Percentiles rank a stretch among this genome's conserved stretches.
These are phyloP conservation scores for Pelmatolapia mariae DNA, from an alignment of 2,113 vertebrate species.

Conservation along the genomic window DNA sequence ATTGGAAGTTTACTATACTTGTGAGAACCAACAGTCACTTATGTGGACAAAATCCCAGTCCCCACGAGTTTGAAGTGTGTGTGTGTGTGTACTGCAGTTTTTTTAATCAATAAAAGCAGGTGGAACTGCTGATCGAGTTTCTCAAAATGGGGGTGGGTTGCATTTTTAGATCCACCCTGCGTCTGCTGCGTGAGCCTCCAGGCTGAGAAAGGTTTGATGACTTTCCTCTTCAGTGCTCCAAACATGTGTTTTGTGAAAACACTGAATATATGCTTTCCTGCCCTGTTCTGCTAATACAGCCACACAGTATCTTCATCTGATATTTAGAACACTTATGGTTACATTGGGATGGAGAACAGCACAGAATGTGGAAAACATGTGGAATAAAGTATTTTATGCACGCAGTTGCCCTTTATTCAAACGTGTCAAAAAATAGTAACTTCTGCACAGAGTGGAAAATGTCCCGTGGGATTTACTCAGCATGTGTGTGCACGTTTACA, in stretches of 20 bases:
- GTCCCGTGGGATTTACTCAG: not conserved
- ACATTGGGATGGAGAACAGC: fast-evolving
- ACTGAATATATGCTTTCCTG: not conserved
- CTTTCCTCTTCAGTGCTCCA: not conserved
- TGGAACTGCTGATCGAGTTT: not conserved
- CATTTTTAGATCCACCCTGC: not conserved
- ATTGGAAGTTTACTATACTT: too few relatives aligned
- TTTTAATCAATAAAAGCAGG: not conserved
- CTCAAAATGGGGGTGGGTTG: not conserved
- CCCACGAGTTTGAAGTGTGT: not conserved
- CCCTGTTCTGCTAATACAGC: not conserved
- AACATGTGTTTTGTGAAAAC: not conserved
- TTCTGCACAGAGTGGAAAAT: not conserved
- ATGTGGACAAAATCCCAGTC: not conserved
- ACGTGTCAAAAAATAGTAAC: not conserved
- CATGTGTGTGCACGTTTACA: not conserved
- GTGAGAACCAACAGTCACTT: too few relatives aligned
- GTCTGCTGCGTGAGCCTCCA: not conserved
- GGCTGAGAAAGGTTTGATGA: not conserved
- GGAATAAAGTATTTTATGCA: not conserved
- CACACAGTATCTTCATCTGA: not conserved
- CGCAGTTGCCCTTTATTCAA: not conserved
- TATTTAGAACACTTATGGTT: not conserved
- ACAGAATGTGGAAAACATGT: not conserved
- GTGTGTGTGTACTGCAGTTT: not conserved